These are phyloP conservation scores for Portevinia maculata DNA, from an alignment of 2,888 invertebrate species.

Conservation along the genomic window DNA sequence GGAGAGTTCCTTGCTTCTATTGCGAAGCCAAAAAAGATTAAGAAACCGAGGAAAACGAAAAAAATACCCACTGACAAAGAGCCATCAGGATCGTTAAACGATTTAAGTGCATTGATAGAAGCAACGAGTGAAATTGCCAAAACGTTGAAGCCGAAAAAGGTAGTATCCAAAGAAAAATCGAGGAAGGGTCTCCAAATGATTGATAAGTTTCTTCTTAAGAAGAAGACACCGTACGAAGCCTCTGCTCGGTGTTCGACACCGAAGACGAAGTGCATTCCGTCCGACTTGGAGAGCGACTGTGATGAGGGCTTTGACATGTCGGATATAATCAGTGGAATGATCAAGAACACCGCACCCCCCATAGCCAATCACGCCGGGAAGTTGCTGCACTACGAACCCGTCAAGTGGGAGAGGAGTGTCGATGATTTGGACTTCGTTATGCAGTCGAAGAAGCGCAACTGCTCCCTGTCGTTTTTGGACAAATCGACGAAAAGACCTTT, in stretches of 20 bases:
- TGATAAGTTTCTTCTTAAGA: slow-evolving; percentile 79
- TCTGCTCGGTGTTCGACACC: slow-evolving; percentile 79
- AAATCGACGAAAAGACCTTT: slow-evolving; percentile 71
- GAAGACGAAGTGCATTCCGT: slow-evolving; percentile 77
- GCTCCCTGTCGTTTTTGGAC: slow-evolving; percentile 74
- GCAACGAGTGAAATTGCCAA: slow-evolving; percentile 78
- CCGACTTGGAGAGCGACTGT: slow-evolving; percentile 80
- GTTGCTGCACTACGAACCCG: slow-evolving; percentile 77
- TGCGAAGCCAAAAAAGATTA: slow-evolving; percentile 84
- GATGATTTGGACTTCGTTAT: slow-evolving; percentile 77
- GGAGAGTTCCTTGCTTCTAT: slow-evolving; percentile 85
- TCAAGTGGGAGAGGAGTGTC: slow-evolving; percentile 67
- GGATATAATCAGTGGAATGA: slow-evolving; percentile 84
- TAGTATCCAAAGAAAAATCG: slow-evolving; percentile 80
- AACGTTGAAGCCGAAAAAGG: slow-evolving; percentile 71
- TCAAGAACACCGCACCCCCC: slow-evolving; percentile 77
- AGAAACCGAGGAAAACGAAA: slow-evolving; percentile 76
- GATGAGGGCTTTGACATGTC: slow-evolving; percentile 84
- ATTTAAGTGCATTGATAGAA: slow-evolving; percentile 75
- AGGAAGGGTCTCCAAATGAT: slow-evolving; percentile 79
- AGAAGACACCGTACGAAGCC: slow-evolving; percentile 19
- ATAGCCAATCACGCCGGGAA: slow-evolving; percentile 77
- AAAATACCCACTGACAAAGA: slow-evolving; percentile 77
- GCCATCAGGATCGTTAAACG: slow-evolving; percentile 76
- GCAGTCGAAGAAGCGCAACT: slow-evolving; percentile 75